Evolutionary conservation across 2,888 invertebrate genomes (phyloP).

Genomic region (Drosophila vallismaia): DNA sequence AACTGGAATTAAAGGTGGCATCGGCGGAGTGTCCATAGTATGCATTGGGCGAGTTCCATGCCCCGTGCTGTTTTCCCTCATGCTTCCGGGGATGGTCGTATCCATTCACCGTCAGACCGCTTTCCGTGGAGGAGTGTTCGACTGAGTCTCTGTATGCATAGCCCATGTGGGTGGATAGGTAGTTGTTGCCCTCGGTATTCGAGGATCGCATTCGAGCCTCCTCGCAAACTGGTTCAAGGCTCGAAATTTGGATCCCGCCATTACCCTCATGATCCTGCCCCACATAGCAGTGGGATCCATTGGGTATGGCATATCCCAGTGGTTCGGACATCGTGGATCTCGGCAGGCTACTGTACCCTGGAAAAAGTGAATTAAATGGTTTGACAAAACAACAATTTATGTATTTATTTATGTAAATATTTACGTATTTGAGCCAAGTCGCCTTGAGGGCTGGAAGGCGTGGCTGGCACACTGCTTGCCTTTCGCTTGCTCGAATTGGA

Average conservation of each 20-base stretch:
- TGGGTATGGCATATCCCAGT: slow-evolving; percentile 84
- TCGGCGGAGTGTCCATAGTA: slow-evolving; percentile 71
- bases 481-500: slow-evolving; percentile 87
- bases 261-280: slow-evolving; percentile 57
- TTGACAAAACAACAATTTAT: no score
- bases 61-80: slow-evolving; percentile 65
- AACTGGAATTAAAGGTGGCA: slow-evolving; percentile 73
- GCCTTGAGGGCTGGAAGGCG: slow-evolving; percentile 90
- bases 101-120: slow-evolving; percentile 85
- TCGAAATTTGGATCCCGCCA: slow-evolving; percentile 69
- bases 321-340: slow-evolving; percentile 93
- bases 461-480: slow-evolving; percentile 94
- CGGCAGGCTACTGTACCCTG: slow-evolving; percentile 93
- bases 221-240: slow-evolving; percentile 89
- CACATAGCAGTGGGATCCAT: slow-evolving; percentile 21
- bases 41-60: slow-evolving; percentile 69
- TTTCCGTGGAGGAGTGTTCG: slow-evolving; percentile 92
- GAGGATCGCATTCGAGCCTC: slow-evolving; percentile 85
- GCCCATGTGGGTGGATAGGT: slow-evolving; percentile 77
- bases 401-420: slow-evolving; percentile 1
- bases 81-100: slow-evolving; percentile 67
- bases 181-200: slow-evolving; percentile 75
- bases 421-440: slow-evolving; percentile 86
- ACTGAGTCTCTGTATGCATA: slow-evolving; percentile 91
- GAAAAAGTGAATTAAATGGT: no score